Conservation (phyloP, 2,888 invertebrate genomes). For the Netelia inedita region DNA sequence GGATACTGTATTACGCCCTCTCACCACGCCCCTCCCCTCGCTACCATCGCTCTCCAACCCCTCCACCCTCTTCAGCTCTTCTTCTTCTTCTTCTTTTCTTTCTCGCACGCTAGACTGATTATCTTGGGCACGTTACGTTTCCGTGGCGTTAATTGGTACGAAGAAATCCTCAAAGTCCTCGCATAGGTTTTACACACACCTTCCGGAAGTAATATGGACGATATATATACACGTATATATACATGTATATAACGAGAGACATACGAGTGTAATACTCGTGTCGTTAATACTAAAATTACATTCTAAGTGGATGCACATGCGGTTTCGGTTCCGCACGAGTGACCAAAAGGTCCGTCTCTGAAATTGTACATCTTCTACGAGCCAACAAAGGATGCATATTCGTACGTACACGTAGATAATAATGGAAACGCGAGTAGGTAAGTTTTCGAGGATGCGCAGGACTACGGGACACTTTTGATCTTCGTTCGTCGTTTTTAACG, state of each 20-base stretch:
- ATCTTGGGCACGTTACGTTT: conserved; percentile 72
- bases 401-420: neutral
- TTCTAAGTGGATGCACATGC: conserved; percentile 19
- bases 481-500: too few relatives aligned
- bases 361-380: conserved; percentile 30
- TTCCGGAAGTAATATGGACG: conserved; percentile 52
- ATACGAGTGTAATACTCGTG: conserved; percentile 31
- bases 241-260: conserved; percentile 4
- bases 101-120: conserved; percentile 71
- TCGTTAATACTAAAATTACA: conserved; percentile 55
- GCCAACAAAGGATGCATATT: conserved; percentile 22
- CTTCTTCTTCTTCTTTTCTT: conserved; percentile 47
- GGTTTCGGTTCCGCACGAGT: conserved; percentile 48
- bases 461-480: too few relatives aligned
- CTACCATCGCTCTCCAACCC: neutral
- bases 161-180: conserved; percentile 71
- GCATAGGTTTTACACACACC: conserved; percentile 26
- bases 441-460: neutral
- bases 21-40: neutral
- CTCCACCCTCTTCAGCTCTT: neutral
- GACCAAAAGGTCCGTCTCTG: conserved; percentile 44
- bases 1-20: conserved; percentile 37
- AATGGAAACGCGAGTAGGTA: neutral
- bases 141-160: conserved; percentile 72
- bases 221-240: neutral